These are phyloP conservation scores for Polyommatus iphigenia DNA, from an alignment of 2,888 invertebrate species.

Conservation along the genomic window DNA sequence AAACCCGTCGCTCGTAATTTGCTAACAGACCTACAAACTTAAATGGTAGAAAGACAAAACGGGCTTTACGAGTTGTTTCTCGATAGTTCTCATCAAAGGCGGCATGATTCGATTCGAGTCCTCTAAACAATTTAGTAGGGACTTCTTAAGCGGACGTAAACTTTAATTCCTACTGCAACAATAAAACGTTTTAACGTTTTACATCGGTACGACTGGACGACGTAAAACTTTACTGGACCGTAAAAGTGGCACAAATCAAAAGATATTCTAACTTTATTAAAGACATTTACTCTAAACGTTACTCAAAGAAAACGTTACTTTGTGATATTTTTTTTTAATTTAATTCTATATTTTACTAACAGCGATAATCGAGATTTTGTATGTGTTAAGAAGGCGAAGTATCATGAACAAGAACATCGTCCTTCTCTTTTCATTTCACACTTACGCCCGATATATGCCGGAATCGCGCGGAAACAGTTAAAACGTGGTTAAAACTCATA, in stretches of 20 bases:
- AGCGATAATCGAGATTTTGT: background rate
- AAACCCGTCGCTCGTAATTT: background rate
- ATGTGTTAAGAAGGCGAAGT: no score
- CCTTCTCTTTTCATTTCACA: no score
- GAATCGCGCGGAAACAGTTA: no score
- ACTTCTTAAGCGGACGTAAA: conserved; percentile 9
- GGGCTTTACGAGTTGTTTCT: conserved; percentile 35
- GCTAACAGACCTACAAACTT: background rate
- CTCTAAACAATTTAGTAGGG: conserved; percentile 10
- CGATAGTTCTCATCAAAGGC: conserved; percentile 33
- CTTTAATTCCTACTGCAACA: conserved; percentile 12
- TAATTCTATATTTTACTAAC: background rate
- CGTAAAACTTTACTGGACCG: conserved; percentile 8
- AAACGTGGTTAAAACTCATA: no score
- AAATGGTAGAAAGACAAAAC: conserved; percentile 27
- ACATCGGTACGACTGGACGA: conserved; percentile 15
- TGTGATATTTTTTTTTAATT: background rate
- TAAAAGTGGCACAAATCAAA: conserved; percentile 10
- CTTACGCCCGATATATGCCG: no score
- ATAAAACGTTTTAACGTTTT: conserved; percentile 15
- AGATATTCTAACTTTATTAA: background rate
- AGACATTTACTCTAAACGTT: background rate
- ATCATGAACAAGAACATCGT: no score
- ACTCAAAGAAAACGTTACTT: background rate
- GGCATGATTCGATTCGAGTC: conserved; percentile 32